Evolutionary conservation across 1,140 invertebrate species (phyloP).

Genomic region (Diachasma alloeum): DNA sequence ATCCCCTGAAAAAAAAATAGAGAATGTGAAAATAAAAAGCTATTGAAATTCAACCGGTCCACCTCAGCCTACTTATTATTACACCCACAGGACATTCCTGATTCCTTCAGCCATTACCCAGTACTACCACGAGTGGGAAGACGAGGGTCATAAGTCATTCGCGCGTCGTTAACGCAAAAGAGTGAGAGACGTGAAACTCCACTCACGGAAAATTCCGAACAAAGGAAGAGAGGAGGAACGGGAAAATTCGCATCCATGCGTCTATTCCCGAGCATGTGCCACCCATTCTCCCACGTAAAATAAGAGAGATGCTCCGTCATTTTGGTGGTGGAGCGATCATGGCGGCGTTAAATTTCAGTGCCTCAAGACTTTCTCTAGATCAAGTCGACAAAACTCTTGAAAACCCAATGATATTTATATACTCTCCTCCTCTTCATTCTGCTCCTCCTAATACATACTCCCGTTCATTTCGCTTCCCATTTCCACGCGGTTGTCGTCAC

Average conservation of each 20-base stretch:
- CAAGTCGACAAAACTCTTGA: background rate
- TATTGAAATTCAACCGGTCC: background rate
- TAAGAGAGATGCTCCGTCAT: constrained; percentile 4
- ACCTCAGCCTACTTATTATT: background rate
- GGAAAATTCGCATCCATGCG: background rate
- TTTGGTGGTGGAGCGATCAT: constrained; percentile 19
- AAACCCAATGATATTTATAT: background rate
- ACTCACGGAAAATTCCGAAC: background rate
- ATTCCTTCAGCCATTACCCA: background rate
- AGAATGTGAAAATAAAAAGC: background rate
- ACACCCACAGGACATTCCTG: background rate
- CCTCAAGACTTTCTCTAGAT: background rate
- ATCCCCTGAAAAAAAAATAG: background rate
- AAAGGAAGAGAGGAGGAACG: background rate
- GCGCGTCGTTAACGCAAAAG: constrained; percentile 38
- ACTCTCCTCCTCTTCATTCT: background rate
- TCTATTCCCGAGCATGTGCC: background rate
- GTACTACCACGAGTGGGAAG: background rate
- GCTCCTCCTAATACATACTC: background rate
- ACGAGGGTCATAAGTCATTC: constrained; percentile 34
- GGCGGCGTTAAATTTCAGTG: constrained; percentile 12
- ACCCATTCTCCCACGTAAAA: background rate
- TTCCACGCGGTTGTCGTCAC: constrained; percentile 1
- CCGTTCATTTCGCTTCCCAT: background rate
- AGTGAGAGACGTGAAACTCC: constrained; percentile 17